Evolutionary conservation across 2,888 invertebrate species (phyloP), one percentile per base, ranked within the genome.

Genomic region (Monoplex corrugatus): DNA sequence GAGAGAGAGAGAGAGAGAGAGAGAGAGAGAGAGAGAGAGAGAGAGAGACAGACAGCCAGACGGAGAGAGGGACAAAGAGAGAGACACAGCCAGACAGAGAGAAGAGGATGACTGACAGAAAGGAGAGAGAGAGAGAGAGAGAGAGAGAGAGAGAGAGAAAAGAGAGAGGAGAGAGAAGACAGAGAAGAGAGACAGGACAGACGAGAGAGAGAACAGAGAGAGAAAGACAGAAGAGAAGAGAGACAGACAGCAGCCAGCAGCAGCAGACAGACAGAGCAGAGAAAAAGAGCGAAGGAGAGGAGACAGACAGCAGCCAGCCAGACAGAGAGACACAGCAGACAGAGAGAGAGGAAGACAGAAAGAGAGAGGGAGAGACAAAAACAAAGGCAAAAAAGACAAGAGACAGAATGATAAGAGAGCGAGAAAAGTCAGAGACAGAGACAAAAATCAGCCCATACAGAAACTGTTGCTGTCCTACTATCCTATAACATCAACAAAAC

Each of bases 21-120:
- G 82, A 5, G 91, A 91, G 63, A 91, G 91, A 68, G 28, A 68
- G 68, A 68, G 28, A 68, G 28, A 68, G 28, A 68, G 68, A 68
- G 28, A 68, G 68, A 68, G 28, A 68, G 68, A 68, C 5, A 68
- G 68, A 68, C 5, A 68, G 28, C 16, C 5, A 68, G 68, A 68
- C 19, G 3, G 68, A 68, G 68, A 68, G 28, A 68, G 68, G n/a
- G 28, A 23, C 19, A 16, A n/a, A 68, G n/a, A 19, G 68, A 68
- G 68, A 16, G 8, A 68, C 5, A 68, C 3, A 23, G 28, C 16
- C 5, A 68, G 28, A 16, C 16, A 23, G 16, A 16, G 68, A 8
- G 28, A 68, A 5, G 3, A 28, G 28, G 68, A 8, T 5, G n/a
- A n/a, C 16, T 10, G 28, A n/a, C 10, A 3, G n/a, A 28, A 68